Conservation (phyloP, 64 coral and sea anemone species). For the Anthopleura sola region DNA sequence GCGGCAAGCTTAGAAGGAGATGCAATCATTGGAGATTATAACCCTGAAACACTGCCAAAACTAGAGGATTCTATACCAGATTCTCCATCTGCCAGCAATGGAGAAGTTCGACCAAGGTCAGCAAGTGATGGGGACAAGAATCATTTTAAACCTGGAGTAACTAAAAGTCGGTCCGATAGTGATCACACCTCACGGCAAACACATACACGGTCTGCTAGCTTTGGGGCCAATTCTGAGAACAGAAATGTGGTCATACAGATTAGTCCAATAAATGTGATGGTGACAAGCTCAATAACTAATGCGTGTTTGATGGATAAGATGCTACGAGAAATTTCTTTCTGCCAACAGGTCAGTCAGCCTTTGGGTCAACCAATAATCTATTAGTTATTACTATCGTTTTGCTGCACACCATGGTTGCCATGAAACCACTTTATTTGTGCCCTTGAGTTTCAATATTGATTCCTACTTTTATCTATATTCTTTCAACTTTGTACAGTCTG, state of each 20-base stretch:
- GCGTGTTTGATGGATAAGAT: conserved; percentile 69
- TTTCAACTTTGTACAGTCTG: too few species aligned
- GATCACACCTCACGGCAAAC: conserved; percentile 31
- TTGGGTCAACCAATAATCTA: neutral
- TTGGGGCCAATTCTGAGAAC: conserved; percentile 38
- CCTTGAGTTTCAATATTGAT: neutral
- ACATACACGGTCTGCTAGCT: conserved; percentile 59
- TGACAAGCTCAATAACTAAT: conserved; percentile 44
- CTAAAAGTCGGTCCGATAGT: conserved; percentile 12
- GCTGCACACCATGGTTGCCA: too few species aligned
- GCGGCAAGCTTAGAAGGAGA: conserved; percentile 7
- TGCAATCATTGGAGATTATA: conserved; percentile 1
- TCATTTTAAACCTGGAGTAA: neutral
- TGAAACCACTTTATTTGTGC: too few species aligned
- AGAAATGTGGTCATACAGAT: conserved; percentile 77
- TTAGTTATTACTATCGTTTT: neutral
- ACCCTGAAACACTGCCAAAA: neutral
- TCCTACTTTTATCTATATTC: too few species aligned
- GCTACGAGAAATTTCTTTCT: conserved; percentile 94
- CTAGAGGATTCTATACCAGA: neutral
- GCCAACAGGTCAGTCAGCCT: conserved; percentile 71
- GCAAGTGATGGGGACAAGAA: conserved; percentile 86
- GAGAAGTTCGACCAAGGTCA: conserved; percentile 63
- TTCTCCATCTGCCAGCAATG: conserved; percentile 10
- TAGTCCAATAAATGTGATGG: conserved; percentile 26